Evolutionary conservation across 2,113 vertebrate genomes (phyloP), one percentile per base, ranked within the genome.

Genomic region (Campylorhamphus procurvoides): DNA sequence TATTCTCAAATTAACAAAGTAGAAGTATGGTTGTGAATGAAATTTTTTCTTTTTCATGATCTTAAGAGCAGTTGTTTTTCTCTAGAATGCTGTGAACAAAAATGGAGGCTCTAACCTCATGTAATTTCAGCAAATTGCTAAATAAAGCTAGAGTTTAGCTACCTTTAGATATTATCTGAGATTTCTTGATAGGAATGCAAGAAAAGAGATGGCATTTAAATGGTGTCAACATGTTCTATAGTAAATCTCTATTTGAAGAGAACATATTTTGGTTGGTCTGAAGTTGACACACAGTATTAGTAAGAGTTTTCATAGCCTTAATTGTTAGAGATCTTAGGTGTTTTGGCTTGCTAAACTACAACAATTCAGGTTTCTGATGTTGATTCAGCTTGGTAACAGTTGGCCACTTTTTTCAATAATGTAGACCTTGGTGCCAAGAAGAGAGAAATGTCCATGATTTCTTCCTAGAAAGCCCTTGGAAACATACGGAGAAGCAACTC

Each of bases 131-230:
- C 50, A 93, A 75, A 84, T 74, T 89, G 68, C 93, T 91, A 91
- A 94, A 91, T 90, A 97, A 96, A 87, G 74, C 69, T 84, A 29
- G 83, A 94, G 82, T 28, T 83, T 94, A 75, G 49, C 92, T 91
- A 56, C 44, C 35, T 95, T 86, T 46, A 93, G 73, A 87, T 93
- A 76, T 12, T 59, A 72, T 27, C 81, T 74, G 84, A 77, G 59
- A 60, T 95, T 93, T 97, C 64, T 95, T 94, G 33, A 74, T 50
- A 19, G 33, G 44, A 78, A 74, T 86, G 67, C 53, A 94, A 93
- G 84, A 90, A 96, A 75, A 78, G 49, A 88, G 56, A 79, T 97
- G 31, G 44, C 76, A 62, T 76, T 92, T 91, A 84, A 89, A 73
- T 76, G 78, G 25, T 44, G 24, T 89, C 56, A 69, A 6, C 39